Conservation (phyloP, 2,113 vertebrate species). For the Harpagus bidentatus region DNA sequence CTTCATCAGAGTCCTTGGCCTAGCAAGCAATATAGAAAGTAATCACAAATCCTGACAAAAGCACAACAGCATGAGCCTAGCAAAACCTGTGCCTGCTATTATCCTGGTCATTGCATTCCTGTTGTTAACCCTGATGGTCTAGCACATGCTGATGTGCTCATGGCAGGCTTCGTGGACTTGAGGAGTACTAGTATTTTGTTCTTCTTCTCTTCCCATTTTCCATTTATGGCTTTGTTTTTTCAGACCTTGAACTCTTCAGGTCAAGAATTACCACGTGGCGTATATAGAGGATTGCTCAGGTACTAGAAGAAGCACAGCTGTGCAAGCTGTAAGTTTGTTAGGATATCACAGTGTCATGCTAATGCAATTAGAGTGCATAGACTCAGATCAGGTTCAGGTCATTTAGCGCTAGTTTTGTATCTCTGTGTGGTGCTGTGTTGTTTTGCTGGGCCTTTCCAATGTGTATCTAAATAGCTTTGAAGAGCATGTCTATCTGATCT, state of each 20-base stretch:
- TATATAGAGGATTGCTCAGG: background rate
- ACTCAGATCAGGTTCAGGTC: background rate
- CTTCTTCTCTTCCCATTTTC: background rate
- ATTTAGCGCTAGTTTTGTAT: background rate
- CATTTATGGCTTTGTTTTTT: background rate
- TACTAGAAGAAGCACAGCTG: background rate
- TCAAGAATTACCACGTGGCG: fast-evolving
- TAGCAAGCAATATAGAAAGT: background rate
- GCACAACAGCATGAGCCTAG: background rate
- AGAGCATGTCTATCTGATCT: background rate
- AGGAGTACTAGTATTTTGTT: background rate
- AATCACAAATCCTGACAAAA: background rate
- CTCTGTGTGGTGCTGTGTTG: background rate
- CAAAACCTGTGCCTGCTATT: background rate
- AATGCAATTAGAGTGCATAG: background rate
- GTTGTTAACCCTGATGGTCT: background rate
- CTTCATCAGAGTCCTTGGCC: background rate
- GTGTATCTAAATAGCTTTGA: background rate
- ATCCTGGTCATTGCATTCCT: background rate
- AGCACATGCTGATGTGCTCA: background rate
- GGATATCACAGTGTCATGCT: background rate
- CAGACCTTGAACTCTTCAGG: background rate
- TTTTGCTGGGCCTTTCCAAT: background rate
- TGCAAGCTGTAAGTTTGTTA: background rate
- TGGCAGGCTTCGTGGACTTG: background rate